A percentile compares a stretch with the other conserved stretches of the same genome.
Conservation (phyloP, 2,797 vertebrate species). For the Semaprochilodus insignis region DNA sequence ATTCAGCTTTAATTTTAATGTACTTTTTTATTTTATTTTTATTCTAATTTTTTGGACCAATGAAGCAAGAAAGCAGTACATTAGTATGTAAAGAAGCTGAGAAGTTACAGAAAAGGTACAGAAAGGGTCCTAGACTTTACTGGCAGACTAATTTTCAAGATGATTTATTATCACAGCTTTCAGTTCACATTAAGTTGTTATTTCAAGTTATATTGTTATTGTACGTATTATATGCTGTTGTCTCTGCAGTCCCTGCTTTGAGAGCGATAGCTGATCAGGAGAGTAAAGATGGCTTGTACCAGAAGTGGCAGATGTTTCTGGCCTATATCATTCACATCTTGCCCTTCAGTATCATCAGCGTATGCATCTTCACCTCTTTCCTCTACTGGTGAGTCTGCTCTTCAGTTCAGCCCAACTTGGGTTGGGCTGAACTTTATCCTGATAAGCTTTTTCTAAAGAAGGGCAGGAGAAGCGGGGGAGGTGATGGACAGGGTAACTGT, state of each 20-base stretch:
- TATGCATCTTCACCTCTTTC: conserved; percentile 85
- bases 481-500: background rate
- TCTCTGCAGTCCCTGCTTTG: conserved; percentile 84
- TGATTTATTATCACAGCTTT: no score
- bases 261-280: conserved; percentile 92
- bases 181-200: no score
- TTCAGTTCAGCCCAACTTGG: background rate
- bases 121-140: background rate
- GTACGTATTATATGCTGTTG: background rate
- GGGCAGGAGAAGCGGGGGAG: background rate
- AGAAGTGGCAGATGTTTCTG: conserved; percentile 95
- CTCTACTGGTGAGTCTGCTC: conserved; percentile 87
- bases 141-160: background rate
- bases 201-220: background rate
- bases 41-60: no score
- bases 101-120: no score
- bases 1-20: no score
- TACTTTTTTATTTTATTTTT: no score
- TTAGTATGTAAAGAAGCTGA: no score
- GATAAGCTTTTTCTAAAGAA: conserved; percentile 5
- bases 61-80: no score
- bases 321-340: conserved; percentile 91
- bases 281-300: conserved; percentile 93
- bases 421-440: conserved; percentile 15
- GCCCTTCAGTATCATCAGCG: conserved; percentile 90